Evolutionary conservation across 2,113 vertebrate genomes (phyloP).

Genomic region (Elaphurus davidianus): DNA sequence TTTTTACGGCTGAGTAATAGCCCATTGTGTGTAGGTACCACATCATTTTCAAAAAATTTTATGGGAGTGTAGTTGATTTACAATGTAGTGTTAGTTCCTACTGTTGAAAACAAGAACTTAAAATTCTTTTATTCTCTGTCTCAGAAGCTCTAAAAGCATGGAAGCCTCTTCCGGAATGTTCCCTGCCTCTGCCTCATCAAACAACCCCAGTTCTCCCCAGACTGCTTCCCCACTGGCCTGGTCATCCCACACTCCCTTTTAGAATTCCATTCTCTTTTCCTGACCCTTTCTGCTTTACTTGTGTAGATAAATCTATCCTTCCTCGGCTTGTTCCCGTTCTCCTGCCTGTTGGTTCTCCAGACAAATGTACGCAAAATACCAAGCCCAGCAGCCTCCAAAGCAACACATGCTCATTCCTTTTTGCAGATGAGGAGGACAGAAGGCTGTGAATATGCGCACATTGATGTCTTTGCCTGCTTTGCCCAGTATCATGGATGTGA

Average conservation of each 20-base stretch:
- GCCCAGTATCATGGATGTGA: not conserved
- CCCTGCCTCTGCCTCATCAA: not conserved
- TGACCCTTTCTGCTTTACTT: not conserved
- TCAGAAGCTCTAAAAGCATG: not conserved
- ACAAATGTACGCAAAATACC: not conserved
- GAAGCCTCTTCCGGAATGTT: not conserved
- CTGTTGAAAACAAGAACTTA: not conserved
- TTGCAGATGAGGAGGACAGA: not conserved
- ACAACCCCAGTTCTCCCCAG: not conserved
- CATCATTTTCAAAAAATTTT: rapidly evolving
- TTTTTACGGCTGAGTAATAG: not conserved
- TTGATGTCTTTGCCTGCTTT: not conserved
- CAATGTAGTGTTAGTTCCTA: not conserved
- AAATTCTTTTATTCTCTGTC: not conserved
- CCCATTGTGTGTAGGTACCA: not conserved
- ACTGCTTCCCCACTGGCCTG: not conserved
- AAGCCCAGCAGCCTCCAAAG: not conserved
- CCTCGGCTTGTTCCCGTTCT: not conserved
- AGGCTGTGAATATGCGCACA: not conserved
- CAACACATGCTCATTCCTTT: not conserved
- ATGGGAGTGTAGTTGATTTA: not conserved
- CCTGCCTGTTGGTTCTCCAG: not conserved
- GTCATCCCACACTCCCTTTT: not conserved
- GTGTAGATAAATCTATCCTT: not conserved
- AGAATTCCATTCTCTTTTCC: not conserved